Conservation (phyloP, 2,113 vertebrate genomes). For the Zapornia atra region DNA sequence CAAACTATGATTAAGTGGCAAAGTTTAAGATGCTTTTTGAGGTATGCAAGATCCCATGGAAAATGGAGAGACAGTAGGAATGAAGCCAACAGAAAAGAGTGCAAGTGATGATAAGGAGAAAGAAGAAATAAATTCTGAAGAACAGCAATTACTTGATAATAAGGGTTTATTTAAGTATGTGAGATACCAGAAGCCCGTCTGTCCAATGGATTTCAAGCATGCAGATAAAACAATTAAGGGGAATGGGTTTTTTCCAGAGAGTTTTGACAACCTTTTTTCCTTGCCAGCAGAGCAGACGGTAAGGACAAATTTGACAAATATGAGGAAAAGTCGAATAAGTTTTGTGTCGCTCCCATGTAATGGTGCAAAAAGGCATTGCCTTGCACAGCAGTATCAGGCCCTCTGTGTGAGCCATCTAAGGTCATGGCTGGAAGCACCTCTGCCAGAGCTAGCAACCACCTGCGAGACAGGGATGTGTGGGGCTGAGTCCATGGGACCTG, state of each 20-base stretch:
- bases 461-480: rapidly evolving
- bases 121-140: constrained; percentile 17
- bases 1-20: background rate
- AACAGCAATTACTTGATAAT: constrained; percentile 37
- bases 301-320: background rate
- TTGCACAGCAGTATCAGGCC: background rate
- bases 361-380: background rate
- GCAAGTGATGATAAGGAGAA: constrained; percentile 34
- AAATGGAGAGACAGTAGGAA: constrained; percentile 16
- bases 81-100: constrained; percentile 35
- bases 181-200: background rate
- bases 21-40: constrained; percentile 47
- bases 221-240: constrained; percentile 4
- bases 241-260: background rate
- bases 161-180: constrained; percentile 19
- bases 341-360: background rate
- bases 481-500: background rate
- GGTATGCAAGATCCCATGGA: constrained; percentile 35
- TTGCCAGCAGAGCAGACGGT: background rate
- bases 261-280: constrained; percentile 13
- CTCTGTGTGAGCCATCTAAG: background rate
- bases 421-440: background rate
- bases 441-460: background rate
- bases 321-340: background rate
- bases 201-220: background rate